These are phyloP conservation scores for Microcebus ravelobensis DNA, from an alignment of 2,113 vertebrate genomes.

Conservation along the genomic window DNA sequence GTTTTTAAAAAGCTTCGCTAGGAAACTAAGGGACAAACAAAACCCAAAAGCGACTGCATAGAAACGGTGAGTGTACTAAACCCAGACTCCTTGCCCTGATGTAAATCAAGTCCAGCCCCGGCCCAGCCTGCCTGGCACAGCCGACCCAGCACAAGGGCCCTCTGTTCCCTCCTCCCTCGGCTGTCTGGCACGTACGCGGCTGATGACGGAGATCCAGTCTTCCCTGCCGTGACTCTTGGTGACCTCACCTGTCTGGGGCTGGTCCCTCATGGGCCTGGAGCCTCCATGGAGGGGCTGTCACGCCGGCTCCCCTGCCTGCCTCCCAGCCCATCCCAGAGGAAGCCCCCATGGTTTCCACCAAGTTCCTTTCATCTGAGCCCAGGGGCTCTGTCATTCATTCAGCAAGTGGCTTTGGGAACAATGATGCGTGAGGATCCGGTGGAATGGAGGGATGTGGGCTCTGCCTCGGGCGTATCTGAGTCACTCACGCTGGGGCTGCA, in stretches of 20 bases:
- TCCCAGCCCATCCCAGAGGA: neutral
- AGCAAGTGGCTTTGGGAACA: neutral
- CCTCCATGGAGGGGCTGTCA: rapidly evolving
- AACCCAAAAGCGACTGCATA: neutral
- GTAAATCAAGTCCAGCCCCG: neutral
- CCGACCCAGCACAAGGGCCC: neutral
- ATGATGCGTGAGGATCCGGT: neutral
- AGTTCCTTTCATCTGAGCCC: neutral
- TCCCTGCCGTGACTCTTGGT: neutral
- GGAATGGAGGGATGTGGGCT: rapidly evolving
- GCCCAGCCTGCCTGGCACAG: neutral
- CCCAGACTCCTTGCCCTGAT: neutral
- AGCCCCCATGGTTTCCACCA: neutral
- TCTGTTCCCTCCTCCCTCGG: neutral
- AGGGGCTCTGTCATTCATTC: neutral
- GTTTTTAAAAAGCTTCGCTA: conserved; percentile 50
- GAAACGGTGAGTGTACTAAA: neutral
- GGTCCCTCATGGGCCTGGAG: neutral
- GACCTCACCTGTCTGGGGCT: neutral
- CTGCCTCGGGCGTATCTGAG: rapidly evolving
- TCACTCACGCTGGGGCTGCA: neutral
- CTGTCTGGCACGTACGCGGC: rapidly evolving
- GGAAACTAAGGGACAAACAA: conserved; percentile 53
- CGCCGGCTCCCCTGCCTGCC: neutral
- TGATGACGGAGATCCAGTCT: neutral